Percentiles rank a stretch among this genome's conserved stretches.
Evolutionary conservation across 2,888 invertebrate species (phyloP).

Genomic region (Orthosia gothica): DNA sequence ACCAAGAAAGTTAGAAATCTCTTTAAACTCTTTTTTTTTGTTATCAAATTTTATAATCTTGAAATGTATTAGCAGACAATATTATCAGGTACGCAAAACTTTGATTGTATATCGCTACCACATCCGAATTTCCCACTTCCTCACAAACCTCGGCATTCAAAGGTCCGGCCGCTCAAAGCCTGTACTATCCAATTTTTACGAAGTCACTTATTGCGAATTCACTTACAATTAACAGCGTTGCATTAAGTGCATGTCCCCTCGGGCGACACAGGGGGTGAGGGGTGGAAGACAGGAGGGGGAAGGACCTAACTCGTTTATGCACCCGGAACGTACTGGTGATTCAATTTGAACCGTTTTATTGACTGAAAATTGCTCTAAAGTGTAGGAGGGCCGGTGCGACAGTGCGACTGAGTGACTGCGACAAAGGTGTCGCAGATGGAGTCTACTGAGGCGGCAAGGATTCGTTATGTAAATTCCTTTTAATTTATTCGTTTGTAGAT

Average conservation of each 20-base stretch:
- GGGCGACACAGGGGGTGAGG: conserved; percentile 20
- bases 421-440: conserved; percentile 64
- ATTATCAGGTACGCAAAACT: not conserved
- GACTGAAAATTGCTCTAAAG: conserved; percentile 74
- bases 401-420: conserved; percentile 52
- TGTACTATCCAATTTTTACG: conserved; percentile 54
- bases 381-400: conserved; percentile 58
- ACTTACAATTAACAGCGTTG: conserved; percentile 66
- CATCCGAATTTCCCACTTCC: not conserved
- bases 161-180: conserved; percentile 21
- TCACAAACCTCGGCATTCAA: not conserved
- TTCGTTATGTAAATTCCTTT: conserved; percentile 63
- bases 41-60: not conserved
- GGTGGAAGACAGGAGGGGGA: conserved; percentile 25
- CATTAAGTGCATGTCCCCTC: conserved; percentile 69
- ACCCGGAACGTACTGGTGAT: conserved; percentile 71
- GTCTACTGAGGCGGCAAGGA: conserved; percentile 54
- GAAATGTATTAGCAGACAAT: not conserved
- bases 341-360: conserved; percentile 75
- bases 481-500: conserved; percentile 55
- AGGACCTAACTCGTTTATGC: conserved; percentile 73
- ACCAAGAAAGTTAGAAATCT: too few species aligned
- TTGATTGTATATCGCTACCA: not conserved
- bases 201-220: conserved; percentile 65
- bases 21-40: too few species aligned